phyloP scores from a whole-genome alignment of 2,888 invertebrate species.

The Phrixothrix hirtus region DNA sequence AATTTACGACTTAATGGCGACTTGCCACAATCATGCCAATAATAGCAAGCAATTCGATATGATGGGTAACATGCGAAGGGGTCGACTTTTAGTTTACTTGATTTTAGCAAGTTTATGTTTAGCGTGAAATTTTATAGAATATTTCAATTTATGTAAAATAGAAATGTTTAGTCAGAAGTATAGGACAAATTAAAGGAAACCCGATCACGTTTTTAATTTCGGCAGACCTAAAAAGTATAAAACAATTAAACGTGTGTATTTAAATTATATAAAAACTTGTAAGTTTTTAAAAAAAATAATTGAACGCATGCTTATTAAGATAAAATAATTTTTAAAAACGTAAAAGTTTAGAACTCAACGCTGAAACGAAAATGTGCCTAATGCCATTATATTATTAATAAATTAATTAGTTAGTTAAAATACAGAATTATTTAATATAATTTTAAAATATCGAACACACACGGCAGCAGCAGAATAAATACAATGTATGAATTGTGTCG shows the following conservation, averaged over 20 bases:
- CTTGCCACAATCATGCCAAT: constrained; percentile 17
- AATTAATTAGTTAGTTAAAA: constrained; percentile 40
- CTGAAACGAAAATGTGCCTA: constrained; percentile 33
- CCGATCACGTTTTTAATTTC: constrained; percentile 20
- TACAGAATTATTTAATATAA: constrained; percentile 41
- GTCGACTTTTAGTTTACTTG: constrained; percentile 46
- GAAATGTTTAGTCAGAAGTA: constrained; percentile 39
- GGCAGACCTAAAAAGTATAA: too few relatives aligned
- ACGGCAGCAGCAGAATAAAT: constrained; percentile 49
- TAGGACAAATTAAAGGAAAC: constrained; percentile 26
- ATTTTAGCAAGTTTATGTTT: constrained; percentile 50
- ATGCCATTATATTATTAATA: constrained; percentile 31
- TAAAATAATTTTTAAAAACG: constrained; percentile 11
- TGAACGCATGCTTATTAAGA: constrained; percentile 18
- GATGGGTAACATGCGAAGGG: constrained; percentile 43
- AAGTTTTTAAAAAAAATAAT: constrained; percentile 6
- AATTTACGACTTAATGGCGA: constrained; percentile 25
- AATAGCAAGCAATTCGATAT: constrained; percentile 29
- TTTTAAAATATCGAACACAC: constrained; percentile 53
- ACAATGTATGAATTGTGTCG: constrained; percentile 35
- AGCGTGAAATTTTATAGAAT: constrained; percentile 51
- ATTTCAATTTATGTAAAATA: constrained; percentile 49
- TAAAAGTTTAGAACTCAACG: constrained; percentile 11
- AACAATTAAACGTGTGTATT: too few relatives aligned
- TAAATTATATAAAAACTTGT: too few relatives aligned